Base-by-base conservation (phyloP, 2,888 invertebrate genomes). In the Podabrus alpinus region DNA sequence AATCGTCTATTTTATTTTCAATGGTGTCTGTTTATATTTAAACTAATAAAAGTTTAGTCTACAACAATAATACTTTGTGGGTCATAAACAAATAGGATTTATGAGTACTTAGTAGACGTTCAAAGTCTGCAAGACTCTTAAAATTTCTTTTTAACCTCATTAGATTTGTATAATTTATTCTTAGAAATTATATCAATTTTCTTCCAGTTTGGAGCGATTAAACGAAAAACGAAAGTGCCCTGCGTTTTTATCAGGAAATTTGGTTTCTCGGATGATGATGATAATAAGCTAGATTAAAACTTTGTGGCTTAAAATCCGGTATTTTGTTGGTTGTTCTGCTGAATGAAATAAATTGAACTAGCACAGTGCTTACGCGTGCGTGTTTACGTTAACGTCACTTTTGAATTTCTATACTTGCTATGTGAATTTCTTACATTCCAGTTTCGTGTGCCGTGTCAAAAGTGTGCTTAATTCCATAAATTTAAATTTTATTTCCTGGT, bases 351-450 rank as follows among this genome's bases (percentile, higher is more conserved):
- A 29, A n/a, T 45, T 45, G 45, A 45, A 45, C 45, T 45, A 45
- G 45, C 45, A 45, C 45, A 45, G 45, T 45, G 45, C 45, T 68
- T 66, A 79, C 79, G 79, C 79, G 76, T 79, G 79, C 79, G 79
- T 79, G 70, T 62, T 67, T 45, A 25, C 25, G 61, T 45, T 66
- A 71, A 78, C 79, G 79, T 79, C 79, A 72, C 73, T 77, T 77
- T 78, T 79, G 74, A 77, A 78, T 73, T 78, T 73, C 74, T 45
- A 45, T 45, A 45, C 45, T 45, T 45, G 45, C 45, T n/a, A 45
- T 45, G 45, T 13, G 45, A 45, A 45, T 45, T 45, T 45, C 45
- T 45, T 45, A 45, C 45, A 45, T 45, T 45, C 45, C 45, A 7
- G 45, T 45, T 45, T n/a, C 45, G 45, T 45, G 45, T 45, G 45